phyloP scores from a whole-genome alignment of 2,888 invertebrate species.

The Escarpia spicata region DNA sequence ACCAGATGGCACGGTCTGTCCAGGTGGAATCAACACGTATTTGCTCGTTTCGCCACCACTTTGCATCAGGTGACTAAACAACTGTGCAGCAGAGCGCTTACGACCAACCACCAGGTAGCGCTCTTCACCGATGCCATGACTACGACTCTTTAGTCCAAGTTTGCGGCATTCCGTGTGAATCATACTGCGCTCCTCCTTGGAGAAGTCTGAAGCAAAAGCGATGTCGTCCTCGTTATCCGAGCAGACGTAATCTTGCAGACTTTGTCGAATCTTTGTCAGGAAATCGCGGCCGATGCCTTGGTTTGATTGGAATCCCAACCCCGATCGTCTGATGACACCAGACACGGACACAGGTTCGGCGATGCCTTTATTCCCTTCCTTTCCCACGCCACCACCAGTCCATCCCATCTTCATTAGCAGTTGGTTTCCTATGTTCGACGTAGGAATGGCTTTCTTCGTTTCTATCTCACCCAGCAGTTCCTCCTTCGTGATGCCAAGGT shows the following conservation, averaged over 20 bases:
- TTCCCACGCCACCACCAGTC: constrained; percentile 78
- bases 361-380: constrained; percentile 72
- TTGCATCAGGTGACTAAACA: constrained; percentile 66
- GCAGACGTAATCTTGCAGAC: constrained; percentile 58
- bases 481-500: constrained; percentile 46
- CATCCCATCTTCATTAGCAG: constrained; percentile 79
- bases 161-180: constrained; percentile 64
- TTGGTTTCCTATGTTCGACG: constrained; percentile 70
- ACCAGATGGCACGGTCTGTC: background rate
- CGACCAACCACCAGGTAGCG: constrained; percentile 69
- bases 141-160: constrained; percentile 68
- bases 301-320: constrained; percentile 55
- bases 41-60: constrained; percentile 41
- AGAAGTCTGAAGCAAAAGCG: constrained; percentile 65
- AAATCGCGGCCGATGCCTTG: constrained; percentile 51
- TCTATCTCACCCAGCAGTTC: constrained; percentile 46
- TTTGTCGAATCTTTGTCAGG: constrained; percentile 50
- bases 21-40: constrained; percentile 37
- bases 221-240: constrained; percentile 62
- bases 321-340: constrained; percentile 54
- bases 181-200: constrained; percentile 65
- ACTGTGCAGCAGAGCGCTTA: constrained; percentile 66
- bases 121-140: constrained; percentile 67
- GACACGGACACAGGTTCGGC: constrained; percentile 70
- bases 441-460: constrained; percentile 45